Evolutionary conservation across 2,888 invertebrate genomes (phyloP).

Genomic region (Venusia cambrica): DNA sequence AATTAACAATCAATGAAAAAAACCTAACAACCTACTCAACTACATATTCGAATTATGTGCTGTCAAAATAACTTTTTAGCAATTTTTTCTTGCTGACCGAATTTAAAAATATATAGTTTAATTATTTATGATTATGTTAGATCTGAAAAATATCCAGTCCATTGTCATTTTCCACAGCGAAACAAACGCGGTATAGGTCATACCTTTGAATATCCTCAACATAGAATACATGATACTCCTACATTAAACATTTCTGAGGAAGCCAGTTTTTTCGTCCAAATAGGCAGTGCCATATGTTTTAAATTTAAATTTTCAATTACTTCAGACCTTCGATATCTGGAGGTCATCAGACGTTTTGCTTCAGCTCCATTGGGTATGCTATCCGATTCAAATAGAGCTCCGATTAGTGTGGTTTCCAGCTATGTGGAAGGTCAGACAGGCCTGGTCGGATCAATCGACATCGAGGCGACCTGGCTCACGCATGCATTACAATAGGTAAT

Average conservation of each 20-base stretch:
- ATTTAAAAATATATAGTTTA: too few relatives aligned
- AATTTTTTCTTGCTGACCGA: too few relatives aligned
- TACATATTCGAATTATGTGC: too few relatives aligned
- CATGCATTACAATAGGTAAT: slow-evolving; percentile 76
- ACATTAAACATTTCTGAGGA: slow-evolving; percentile 7
- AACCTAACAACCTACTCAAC: too few relatives aligned
- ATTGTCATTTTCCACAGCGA: too few relatives aligned
- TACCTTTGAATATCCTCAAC: background rate
- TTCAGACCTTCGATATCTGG: slow-evolving; percentile 51
- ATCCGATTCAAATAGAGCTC: slow-evolving; percentile 44
- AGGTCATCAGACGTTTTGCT: slow-evolving; percentile 60
- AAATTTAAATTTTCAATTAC: slow-evolving; percentile 43
- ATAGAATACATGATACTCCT: too few relatives aligned
- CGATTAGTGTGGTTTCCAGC: slow-evolving; percentile 23
- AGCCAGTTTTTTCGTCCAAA: slow-evolving; percentile 15
- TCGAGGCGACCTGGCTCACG: slow-evolving; percentile 61
- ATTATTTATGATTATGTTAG: too few relatives aligned
- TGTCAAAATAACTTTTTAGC: too few relatives aligned
- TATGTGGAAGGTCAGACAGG: slow-evolving; percentile 40
- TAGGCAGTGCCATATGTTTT: slow-evolving; percentile 11
- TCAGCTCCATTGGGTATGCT: slow-evolving; percentile 39
- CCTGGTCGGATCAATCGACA: slow-evolving; percentile 42
- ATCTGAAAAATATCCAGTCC: too few relatives aligned
- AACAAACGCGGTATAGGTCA: too few relatives aligned
- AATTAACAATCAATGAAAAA: too few relatives aligned